These are phyloP conservation scores for Spondyliosoma cantharus DNA, from an alignment of 2,797 vertebrate genomes.

Conservation along the genomic window DNA sequence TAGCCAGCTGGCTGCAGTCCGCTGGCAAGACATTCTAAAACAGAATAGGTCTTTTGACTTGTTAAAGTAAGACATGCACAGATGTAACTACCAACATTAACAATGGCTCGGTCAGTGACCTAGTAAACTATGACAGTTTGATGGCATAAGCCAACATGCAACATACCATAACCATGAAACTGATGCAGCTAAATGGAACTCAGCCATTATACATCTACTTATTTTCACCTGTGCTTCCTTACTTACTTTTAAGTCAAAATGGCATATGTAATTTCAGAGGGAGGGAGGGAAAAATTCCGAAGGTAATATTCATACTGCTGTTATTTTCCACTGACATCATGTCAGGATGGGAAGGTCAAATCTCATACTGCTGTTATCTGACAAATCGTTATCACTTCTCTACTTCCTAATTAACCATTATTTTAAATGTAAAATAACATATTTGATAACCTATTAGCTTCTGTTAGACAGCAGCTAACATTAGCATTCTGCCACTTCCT, in stretches of 20 bases:
- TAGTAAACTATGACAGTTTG: not conserved
- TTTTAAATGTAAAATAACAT: too few relatives aligned
- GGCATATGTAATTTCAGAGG: too few relatives aligned
- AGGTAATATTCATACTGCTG: too few relatives aligned
- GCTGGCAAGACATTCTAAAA: conserved; percentile 4
- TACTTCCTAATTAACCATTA: too few relatives aligned
- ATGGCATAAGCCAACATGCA: not conserved
- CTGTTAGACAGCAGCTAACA: too few relatives aligned
- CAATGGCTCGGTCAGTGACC: not conserved
- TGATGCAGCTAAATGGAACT: not conserved
- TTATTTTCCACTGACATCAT: too few relatives aligned
- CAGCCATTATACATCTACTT: not conserved
- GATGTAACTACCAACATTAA: not conserved
- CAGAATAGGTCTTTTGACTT: not conserved
- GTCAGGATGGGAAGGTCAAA: too few relatives aligned
- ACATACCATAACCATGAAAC: not conserved
- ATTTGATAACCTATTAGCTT: too few relatives aligned
- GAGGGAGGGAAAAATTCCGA: too few relatives aligned
- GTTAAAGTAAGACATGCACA: not conserved
- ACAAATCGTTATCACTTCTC: too few relatives aligned
- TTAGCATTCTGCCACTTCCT: too few relatives aligned
- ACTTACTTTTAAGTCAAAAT: not conserved
- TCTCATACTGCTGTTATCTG: too few relatives aligned
- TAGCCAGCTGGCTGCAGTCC: not conserved
- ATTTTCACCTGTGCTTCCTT: not conserved